Conservation (phyloP, 2,888 invertebrate species). For the Polyommatus iphigenia region DNA sequence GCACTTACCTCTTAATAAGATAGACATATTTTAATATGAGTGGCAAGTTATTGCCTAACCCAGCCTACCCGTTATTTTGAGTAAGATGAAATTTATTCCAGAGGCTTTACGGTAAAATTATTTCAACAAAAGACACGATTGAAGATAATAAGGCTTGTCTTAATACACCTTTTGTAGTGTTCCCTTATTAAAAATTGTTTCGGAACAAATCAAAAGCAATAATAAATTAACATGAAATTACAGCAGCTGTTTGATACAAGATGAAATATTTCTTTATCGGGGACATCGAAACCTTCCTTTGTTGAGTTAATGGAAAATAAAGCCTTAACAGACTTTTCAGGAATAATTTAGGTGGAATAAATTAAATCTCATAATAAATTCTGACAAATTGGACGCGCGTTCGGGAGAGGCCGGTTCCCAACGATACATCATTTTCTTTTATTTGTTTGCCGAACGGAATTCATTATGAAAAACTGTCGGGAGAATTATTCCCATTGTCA, state of each 20-base stretch:
- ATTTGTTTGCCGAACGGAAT: conserved; percentile 42
- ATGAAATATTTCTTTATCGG: conserved; percentile 23
- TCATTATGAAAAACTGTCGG: conserved; percentile 41
- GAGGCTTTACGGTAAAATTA: not conserved
- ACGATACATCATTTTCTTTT: conserved; percentile 43
- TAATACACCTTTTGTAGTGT: conserved; percentile 2
- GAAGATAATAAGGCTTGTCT: not conserved
- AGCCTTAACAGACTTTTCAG: conserved; percentile 39
- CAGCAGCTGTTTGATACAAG: not conserved
- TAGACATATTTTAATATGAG: not conserved
- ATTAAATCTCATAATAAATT: conserved; percentile 45
- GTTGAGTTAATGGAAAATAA: conserved; percentile 29
- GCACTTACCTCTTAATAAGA: too few species aligned
- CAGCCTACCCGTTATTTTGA: not conserved
- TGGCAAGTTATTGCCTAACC: too few species aligned
- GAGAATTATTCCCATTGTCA: conserved; percentile 38
- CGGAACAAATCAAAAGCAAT: conserved; percentile 27
- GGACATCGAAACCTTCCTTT: conserved; percentile 24
- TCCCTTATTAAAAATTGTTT: conserved; percentile 1
- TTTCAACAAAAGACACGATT: not conserved
- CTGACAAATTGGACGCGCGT: conserved; percentile 44
- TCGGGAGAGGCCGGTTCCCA: conserved; percentile 43
- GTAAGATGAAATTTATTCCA: not conserved
- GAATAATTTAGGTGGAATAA: conserved; percentile 44
- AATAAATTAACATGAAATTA: conserved; percentile 3